These are phyloP conservation scores for Incurvaria masculella DNA, from an alignment of 2,888 invertebrate species.

Conservation along the genomic window DNA sequence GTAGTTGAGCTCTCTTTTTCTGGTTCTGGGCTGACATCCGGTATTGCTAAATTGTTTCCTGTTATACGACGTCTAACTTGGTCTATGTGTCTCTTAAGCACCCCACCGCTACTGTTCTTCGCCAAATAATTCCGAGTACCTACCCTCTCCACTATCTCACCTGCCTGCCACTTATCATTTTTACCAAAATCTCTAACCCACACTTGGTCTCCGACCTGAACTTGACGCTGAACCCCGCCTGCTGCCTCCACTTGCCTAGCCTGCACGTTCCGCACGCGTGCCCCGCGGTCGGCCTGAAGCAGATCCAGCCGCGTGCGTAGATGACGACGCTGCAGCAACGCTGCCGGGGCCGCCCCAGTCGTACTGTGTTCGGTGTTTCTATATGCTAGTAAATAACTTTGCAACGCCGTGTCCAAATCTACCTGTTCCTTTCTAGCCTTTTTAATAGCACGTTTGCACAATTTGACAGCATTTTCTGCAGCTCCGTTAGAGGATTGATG, in stretches of 20 bases:
- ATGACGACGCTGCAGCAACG: not conserved
- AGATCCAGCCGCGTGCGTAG: slow-evolving; percentile 3
- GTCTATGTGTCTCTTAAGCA: not conserved
- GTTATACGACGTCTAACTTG: not conserved
- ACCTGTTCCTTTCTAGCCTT: slow-evolving; percentile 1
- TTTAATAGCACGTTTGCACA: slow-evolving; percentile 6
- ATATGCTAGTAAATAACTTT: slow-evolving; percentile 1
- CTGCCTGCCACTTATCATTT: not conserved
- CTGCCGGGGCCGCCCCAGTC: slow-evolving; percentile 1
- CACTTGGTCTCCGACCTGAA: not conserved
- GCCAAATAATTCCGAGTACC: not conserved
- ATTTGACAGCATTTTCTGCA: slow-evolving; percentile 1
- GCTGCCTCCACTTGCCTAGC: not conserved
- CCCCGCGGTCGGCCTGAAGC: not conserved
- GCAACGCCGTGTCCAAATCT: slow-evolving; percentile 1
- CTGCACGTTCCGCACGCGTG: not conserved
- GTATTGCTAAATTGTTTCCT: too few species aligned
- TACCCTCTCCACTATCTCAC: not conserved
- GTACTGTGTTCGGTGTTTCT: not conserved
- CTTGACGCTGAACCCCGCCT: not conserved
- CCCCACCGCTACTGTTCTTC: not conserved
- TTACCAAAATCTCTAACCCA: not conserved
- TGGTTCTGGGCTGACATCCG: too few species aligned
- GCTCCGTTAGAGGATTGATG: not conserved
- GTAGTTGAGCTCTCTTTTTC: too few species aligned